phyloP scores from a whole-genome alignment of 2,888 invertebrate species.

The Dascillus cervinus region DNA sequence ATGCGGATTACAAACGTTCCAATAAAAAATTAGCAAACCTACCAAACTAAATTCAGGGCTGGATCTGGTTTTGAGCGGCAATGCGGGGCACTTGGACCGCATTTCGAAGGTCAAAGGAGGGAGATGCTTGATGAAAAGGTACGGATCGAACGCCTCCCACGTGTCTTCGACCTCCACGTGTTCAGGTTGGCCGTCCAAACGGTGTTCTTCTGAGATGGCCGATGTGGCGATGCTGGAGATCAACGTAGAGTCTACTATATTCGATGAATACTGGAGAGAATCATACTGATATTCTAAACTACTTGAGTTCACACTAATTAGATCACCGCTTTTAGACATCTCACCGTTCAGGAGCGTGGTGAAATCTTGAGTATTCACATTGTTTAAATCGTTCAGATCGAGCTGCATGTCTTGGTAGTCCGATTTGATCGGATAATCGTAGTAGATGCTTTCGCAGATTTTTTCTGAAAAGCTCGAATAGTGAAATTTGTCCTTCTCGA shows the following conservation, averaged over 20 bases:
- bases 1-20: too few species aligned
- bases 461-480: conserved; percentile 33
- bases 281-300: conserved; percentile 32
- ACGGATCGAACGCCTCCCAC: conserved; percentile 81
- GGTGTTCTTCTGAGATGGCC: conserved; percentile 26
- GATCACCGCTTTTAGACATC: conserved; percentile 39
- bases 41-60: conserved; percentile 91
- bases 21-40: too few species aligned
- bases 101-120: conserved; percentile 74
- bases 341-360: conserved; percentile 47
- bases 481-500: conserved; percentile 27
- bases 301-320: conserved; percentile 24
- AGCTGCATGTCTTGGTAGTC: conserved; percentile 40
- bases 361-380: conserved; percentile 44
- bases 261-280: conserved; percentile 19
- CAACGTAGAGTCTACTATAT: conserved; percentile 20
- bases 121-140: conserved; percentile 85
- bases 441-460: conserved; percentile 39
- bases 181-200: conserved; percentile 36
- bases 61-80: conserved; percentile 86
- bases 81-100: conserved; percentile 66
- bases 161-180: conserved; percentile 48
- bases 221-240: conserved; percentile 30
- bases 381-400: conserved; percentile 36
- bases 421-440: conserved; percentile 35